phyloP scores from a whole-genome alignment of 2,888 invertebrate species.

The Diadromus collaris region DNA sequence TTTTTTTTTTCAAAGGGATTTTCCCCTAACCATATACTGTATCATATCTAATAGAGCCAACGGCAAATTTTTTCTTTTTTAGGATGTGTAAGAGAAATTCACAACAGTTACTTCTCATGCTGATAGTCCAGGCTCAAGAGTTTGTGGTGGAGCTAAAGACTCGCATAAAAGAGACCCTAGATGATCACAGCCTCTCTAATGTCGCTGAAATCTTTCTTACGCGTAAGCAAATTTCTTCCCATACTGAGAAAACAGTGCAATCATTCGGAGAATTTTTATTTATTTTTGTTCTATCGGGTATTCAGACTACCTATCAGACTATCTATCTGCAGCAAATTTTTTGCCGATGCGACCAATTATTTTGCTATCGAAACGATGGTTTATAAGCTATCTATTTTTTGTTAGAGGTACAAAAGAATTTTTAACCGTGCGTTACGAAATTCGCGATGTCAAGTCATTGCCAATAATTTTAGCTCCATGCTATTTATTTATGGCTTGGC shows the following conservation, averaged over 20 bases:
- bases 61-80: slow-evolving; percentile 48
- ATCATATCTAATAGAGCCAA: not conserved
- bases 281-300: not conserved
- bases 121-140: slow-evolving; percentile 84
- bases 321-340: too few species aligned
- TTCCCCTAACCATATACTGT: not conserved
- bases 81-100: slow-evolving; percentile 83
- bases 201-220: slow-evolving; percentile 82
- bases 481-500: too few species aligned
- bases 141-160: slow-evolving; percentile 85
- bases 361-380: too few species aligned
- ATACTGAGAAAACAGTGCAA: not conserved
- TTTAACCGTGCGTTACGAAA: too few species aligned
- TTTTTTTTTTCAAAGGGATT: not conserved
- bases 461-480: too few species aligned
- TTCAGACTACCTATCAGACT: not conserved
- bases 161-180: slow-evolving; percentile 81
- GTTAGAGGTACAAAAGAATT: too few species aligned
- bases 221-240: slow-evolving; percentile 71
- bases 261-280: not conserved
- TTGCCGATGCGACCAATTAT: too few species aligned
- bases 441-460: too few species aligned
- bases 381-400: too few species aligned
- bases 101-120: slow-evolving; percentile 84
- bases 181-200: slow-evolving; percentile 81